Evolutionary conservation across 2,888 invertebrate species (phyloP).

Genomic region (Agrochola circellaris): DNA sequence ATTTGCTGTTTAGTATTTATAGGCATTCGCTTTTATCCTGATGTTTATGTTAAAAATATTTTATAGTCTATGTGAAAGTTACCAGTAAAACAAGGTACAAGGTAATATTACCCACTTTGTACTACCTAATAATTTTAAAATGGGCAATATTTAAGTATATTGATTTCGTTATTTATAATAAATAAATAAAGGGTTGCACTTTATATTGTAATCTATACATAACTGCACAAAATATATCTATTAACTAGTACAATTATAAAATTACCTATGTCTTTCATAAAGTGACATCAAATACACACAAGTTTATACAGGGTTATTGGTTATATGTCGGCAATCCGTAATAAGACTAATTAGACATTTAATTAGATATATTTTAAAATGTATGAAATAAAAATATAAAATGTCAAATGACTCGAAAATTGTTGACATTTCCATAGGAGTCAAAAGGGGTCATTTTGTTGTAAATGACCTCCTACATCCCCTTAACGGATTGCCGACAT

Average conservation of each 20-base stretch:
- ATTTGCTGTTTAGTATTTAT: constrained; percentile 23
- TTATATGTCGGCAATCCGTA: too few relatives aligned
- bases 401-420: too few relatives aligned
- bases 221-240: constrained; percentile 32
- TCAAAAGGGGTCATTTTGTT: too few relatives aligned
- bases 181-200: constrained; percentile 19
- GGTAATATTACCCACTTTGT: constrained; percentile 15
- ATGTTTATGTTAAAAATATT: constrained; percentile 39
- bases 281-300: constrained; percentile 29
- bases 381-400: too few relatives aligned
- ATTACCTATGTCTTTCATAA: constrained; percentile 7
- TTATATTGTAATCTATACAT: constrained; percentile 11
- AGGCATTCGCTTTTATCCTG: constrained; percentile 23
- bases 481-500: too few relatives aligned
- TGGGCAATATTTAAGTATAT: constrained; percentile 33
- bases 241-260: background rate
- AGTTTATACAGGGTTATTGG: constrained; percentile 24
- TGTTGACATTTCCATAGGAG: too few relatives aligned
- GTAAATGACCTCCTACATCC: too few relatives aligned
- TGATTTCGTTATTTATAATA: constrained; percentile 31
- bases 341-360: too few relatives aligned
- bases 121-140: constrained; percentile 12
- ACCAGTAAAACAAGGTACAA: constrained; percentile 50
- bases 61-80: constrained; percentile 48
- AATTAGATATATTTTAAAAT: too few relatives aligned